Evolutionary conservation across 2,888 invertebrate species (phyloP), one percentile per base, ranked within the genome.

Genomic region (Sesia bembeciformis): DNA sequence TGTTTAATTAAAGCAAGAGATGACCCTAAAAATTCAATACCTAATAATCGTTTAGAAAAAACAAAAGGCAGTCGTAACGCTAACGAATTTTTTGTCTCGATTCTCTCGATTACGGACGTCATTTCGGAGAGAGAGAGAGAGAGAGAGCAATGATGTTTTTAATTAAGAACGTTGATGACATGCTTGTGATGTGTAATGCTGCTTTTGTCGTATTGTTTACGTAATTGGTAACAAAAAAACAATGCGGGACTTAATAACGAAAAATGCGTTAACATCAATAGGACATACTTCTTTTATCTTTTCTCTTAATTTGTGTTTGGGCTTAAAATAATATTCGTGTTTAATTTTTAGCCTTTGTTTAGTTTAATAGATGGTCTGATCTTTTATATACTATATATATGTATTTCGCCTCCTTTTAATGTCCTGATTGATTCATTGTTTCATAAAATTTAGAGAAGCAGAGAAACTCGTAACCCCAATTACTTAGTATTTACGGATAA

Each of bases 11-110:
- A 68, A 62, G 54, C 56, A 60, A 56, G 52, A 49, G 54, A 50
- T 43, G 52, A 55, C 54, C 53, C 58, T 56, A 56, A 66, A 61
- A 66, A 67, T 65, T 62, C 62, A 66, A 63, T 65, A 61, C 62
- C 61, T 66, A 67, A 68, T 67, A 66, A 69, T 59, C 66, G 62
- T 66, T 67, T 62, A 54, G 60, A 57, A 50, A 55, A 58, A 62
- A 64, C 63, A 63, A 63, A 65, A 66, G 64, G 53, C 53, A 51
- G 23, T 23, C 39, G 40, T n/a, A 46, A 53, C 40, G 39, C 23
- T 43, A 39, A 7, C 39, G 39, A 46, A 49, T 57, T 55, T 55
- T 53, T 46, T 51, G 42, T 43, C 43, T 8, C 46, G 52, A 39
- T 56, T 46, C 55, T 53, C 57, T 61, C 61, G 62, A 64, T 67